phyloP scores from a whole-genome alignment of 2,888 invertebrate genomes.

The Macrostomum cliftonense region DNA sequence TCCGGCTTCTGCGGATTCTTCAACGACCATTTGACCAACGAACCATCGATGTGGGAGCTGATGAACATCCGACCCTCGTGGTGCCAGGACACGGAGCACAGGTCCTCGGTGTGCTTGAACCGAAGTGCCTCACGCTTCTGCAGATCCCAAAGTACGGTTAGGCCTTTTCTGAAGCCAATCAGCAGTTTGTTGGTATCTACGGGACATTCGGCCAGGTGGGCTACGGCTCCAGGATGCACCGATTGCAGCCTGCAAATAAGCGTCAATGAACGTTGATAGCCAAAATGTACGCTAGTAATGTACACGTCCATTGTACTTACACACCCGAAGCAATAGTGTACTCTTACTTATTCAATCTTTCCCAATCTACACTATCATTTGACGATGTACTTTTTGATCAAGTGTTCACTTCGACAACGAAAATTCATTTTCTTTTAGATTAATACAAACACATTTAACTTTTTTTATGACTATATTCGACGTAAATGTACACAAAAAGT shows the following conservation, averaged over 20 bases:
- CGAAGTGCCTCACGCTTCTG: conserved; percentile 60
- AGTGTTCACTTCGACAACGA: too few species aligned
- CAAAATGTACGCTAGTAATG: too few species aligned
- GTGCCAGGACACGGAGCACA: conserved; percentile 82
- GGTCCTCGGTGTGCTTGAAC: conserved; percentile 33
- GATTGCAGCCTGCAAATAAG: conserved; percentile 53
- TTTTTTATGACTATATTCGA: too few species aligned
- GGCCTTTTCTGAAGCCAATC: conserved; percentile 83
- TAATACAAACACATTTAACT: too few species aligned
- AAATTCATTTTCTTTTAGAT: too few species aligned
- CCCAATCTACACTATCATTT: too few species aligned
- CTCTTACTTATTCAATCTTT: too few species aligned
- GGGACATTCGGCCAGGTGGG: conserved; percentile 88
- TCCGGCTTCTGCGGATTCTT: conserved; percentile 57
- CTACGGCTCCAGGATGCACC: conserved; percentile 85
- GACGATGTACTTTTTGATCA: too few species aligned
- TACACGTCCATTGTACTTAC: too few species aligned
- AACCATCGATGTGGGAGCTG: conserved; percentile 79
- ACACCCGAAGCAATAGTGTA: too few species aligned
- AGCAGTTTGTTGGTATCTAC: conserved; percentile 85
- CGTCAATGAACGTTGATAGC: too few species aligned
- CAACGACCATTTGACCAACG: conserved; percentile 75
- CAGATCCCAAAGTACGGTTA: conserved; percentile 86
- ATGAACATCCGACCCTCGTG: conserved; percentile 89
- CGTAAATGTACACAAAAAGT: too few species aligned